Evolutionary conservation across 2,113 vertebrate genomes (phyloP).

Genomic region (Pampusana beccarii): DNA sequence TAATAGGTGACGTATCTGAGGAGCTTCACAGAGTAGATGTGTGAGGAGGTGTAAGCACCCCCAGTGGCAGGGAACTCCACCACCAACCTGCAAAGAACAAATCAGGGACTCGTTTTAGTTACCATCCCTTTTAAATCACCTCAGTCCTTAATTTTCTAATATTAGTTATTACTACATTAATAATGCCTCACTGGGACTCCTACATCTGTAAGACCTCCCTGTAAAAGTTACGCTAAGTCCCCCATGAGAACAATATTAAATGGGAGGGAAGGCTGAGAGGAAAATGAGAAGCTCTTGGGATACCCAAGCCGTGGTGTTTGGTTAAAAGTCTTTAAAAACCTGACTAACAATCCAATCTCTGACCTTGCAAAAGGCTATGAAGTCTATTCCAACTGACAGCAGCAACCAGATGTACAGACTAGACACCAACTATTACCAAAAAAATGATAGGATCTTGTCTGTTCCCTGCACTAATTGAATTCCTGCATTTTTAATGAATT

Average conservation of each 20-base stretch:
- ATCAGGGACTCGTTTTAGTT: neutral
- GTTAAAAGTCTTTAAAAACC: neutral
- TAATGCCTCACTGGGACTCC: neutral
- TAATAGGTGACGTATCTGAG: constrained; percentile 40
- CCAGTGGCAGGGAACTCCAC: constrained; percentile 73
- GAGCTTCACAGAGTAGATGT: constrained; percentile 66
- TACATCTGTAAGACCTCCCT: neutral
- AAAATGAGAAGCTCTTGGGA: neutral
- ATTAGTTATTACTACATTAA: neutral
- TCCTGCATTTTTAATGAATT: neutral
- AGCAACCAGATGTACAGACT: neutral
- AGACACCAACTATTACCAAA: neutral
- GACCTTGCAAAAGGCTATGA: neutral
- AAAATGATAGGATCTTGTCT: neutral
- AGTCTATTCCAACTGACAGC: neutral
- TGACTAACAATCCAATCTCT: neutral
- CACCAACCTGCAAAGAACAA: constrained; percentile 62
- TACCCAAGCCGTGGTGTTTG: neutral
- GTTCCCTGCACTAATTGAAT: neutral
- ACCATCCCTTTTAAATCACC: neutral
- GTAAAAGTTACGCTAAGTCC: neutral
- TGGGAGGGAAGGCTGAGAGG: neutral
- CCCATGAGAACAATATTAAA: too few species aligned
- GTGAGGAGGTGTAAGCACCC: constrained; percentile 67
- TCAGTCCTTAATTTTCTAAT: neutral